Evolutionary conservation across 2,113 vertebrate genomes (phyloP).

Genomic region (Fregetta grallaria): DNA sequence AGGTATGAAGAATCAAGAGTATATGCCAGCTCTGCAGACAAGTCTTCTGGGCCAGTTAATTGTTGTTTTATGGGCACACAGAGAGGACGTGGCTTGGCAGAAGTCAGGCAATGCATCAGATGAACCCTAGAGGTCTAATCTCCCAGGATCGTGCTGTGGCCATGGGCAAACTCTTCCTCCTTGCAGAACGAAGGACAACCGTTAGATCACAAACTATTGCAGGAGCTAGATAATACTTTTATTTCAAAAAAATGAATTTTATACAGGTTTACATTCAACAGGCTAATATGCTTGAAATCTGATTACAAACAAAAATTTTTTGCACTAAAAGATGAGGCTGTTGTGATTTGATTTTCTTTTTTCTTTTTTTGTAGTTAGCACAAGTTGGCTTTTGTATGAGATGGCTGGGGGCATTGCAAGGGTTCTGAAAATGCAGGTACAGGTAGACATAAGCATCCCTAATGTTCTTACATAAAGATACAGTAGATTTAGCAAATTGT

Average conservation of each 20-base stretch:
- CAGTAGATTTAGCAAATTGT: background rate
- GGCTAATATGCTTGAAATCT: background rate
- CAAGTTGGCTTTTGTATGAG: background rate
- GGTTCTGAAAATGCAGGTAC: background rate
- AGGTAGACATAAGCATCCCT: background rate
- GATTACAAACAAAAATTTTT: background rate
- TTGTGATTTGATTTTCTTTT: background rate
- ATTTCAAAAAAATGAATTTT: background rate
- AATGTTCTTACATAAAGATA: background rate
- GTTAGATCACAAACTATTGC: background rate
- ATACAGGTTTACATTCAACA: background rate
- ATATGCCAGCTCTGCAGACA: background rate
- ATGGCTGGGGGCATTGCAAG: background rate
- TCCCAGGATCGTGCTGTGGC: fast-evolving
- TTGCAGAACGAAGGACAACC: background rate
- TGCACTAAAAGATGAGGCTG: background rate
- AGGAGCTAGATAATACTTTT: background rate
- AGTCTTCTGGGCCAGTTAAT: background rate
- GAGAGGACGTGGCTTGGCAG: background rate
- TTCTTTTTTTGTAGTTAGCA: background rate
- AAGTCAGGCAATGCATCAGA: background rate
- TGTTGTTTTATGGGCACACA: background rate
- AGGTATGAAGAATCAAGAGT: background rate
- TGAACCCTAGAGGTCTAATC: background rate
- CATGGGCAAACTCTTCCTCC: background rate